A percentile compares a stretch with the other conserved stretches of the same genome.
Conservation (phyloP, 2,888 invertebrate genomes). For the Aphodius sticticus region DNA sequence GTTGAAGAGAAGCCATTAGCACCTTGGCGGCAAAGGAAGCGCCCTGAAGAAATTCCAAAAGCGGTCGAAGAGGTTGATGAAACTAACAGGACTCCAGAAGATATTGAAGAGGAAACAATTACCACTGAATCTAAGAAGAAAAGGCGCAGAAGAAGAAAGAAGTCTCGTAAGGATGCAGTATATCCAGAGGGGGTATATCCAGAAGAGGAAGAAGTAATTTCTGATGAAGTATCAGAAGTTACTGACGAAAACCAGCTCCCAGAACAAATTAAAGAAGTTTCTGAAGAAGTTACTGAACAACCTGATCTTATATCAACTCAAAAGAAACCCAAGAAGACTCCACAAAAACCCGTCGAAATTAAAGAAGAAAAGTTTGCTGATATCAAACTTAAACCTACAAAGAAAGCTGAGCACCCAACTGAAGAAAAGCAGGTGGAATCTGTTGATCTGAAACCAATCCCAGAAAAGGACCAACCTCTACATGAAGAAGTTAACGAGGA, state of each 20-base stretch:
- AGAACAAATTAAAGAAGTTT: conserved; percentile 54
- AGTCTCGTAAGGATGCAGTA: conserved; percentile 26
- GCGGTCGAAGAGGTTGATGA: conserved; percentile 22
- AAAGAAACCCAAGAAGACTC: conserved; percentile 33
- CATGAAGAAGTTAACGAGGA: conserved; percentile 47
- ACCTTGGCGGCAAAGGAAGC: conserved; percentile 57
- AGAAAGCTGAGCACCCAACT: conserved; percentile 41
- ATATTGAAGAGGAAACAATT: conserved; percentile 38
- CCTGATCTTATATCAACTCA: conserved; percentile 28
- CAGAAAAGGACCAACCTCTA: conserved; percentile 44
- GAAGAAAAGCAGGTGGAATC: conserved; percentile 53
- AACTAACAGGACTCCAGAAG: conserved; percentile 39
- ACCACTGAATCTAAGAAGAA: conserved; percentile 39
- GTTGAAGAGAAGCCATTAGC: conserved; percentile 44
- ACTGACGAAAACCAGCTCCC: conserved; percentile 42
- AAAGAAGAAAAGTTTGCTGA: conserved; percentile 43
- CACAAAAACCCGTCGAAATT: conserved; percentile 35
- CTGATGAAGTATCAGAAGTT: conserved; percentile 36
- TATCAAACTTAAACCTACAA: conserved; percentile 47
- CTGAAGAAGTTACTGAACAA: conserved; percentile 39
- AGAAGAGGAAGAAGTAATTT: conserved; percentile 38
- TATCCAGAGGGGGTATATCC: conserved; percentile 38
- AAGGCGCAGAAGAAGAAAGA: conserved; percentile 44
- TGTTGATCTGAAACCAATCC: conserved; percentile 53
- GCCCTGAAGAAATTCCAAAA: conserved; percentile 31